Evolutionary conservation across 2,888 invertebrate species (phyloP).

Genomic region (Gibbula magus): DNA sequence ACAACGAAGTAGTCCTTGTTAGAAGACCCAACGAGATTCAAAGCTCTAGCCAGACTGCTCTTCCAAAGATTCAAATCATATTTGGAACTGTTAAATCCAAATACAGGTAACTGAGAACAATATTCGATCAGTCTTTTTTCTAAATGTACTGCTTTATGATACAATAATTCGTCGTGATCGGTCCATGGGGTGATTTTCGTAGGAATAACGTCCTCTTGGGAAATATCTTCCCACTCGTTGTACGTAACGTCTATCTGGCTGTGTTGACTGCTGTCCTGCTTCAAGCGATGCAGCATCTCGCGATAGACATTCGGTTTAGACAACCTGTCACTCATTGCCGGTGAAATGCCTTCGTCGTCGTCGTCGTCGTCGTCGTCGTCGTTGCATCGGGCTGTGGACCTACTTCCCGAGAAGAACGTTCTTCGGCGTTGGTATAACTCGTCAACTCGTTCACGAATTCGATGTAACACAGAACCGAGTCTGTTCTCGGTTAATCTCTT

Average conservation of each 20-base stretch:
- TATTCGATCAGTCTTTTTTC: neutral
- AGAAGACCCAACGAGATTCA: too few species aligned
- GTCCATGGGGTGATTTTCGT: neutral
- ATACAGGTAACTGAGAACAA: neutral
- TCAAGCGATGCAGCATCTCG: neutral
- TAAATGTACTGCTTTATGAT: neutral
- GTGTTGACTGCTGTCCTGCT: neutral
- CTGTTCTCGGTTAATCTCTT: neutral
- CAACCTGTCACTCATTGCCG: neutral
- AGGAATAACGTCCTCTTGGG: neutral
- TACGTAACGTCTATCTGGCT: neutral
- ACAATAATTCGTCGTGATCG: neutral
- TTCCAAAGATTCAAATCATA: constrained; percentile 13
- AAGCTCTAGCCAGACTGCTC: neutral
- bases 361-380: neutral
- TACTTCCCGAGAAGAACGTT: neutral
- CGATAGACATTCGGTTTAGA: neutral
- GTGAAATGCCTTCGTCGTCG: neutral
- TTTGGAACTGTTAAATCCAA: neutral
- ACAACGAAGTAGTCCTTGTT: neutral
- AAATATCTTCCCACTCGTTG: neutral
- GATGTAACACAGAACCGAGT: neutral
- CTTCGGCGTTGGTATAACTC: neutral
- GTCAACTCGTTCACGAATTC: neutral
- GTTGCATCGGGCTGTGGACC: neutral